A percentile compares a stretch with the other conserved stretches of the same genome.
Conservation (phyloP, 2,113 vertebrate species). For the Nesoenas mayeri region DNA sequence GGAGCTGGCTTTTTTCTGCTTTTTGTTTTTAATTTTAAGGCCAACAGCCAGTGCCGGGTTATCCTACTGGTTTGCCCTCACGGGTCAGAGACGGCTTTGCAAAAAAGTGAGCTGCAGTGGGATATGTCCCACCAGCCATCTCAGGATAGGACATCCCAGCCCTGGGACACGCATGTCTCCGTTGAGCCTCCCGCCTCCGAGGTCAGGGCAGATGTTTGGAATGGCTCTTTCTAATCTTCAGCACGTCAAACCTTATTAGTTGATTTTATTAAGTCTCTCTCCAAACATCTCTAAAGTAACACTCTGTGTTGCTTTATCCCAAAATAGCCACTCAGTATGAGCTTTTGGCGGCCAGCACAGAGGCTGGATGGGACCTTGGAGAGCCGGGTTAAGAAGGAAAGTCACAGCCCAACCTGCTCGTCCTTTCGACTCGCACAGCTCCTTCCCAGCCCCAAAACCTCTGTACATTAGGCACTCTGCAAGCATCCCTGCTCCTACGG, state of each 20-base stretch:
- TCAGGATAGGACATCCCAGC: background rate
- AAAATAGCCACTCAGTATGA: background rate
- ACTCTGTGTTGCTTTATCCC: background rate
- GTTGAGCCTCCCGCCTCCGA: background rate
- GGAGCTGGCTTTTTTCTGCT: background rate
- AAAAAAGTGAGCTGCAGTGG: background rate
- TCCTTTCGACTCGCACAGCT: background rate
- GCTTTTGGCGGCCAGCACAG: slow-evolving; percentile 20
- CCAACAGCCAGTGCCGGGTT: background rate
- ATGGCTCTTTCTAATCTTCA: slow-evolving; percentile 7
- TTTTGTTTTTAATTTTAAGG: background rate
- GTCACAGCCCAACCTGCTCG: background rate
- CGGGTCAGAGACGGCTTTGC: background rate
- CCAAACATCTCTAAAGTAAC: slow-evolving; percentile 37
- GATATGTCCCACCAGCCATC: background rate
- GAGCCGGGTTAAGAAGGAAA: background rate
- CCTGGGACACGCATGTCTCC: background rate
- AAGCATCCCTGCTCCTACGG: background rate
- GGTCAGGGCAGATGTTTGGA: background rate
- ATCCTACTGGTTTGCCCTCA: background rate
- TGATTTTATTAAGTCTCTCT: slow-evolving; percentile 34
- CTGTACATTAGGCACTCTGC: background rate
- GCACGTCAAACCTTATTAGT: slow-evolving; percentile 12
- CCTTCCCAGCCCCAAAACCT: background rate
- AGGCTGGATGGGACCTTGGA: background rate